Conservation (phyloP, 2,888 invertebrate genomes). For the Tenthredo notha region DNA sequence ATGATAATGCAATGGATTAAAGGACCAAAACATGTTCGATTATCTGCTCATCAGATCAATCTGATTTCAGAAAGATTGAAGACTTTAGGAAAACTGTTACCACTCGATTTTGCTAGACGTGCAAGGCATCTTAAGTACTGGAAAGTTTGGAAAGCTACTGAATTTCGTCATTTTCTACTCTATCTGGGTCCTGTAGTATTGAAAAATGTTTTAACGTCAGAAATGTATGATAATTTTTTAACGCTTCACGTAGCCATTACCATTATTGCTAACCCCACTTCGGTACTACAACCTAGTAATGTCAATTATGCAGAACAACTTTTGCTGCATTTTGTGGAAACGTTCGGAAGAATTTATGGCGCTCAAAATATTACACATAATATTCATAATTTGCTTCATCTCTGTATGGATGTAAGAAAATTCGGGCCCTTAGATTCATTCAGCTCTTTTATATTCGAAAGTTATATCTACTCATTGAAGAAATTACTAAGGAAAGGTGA, state of each 20-base stretch:
- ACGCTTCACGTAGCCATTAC: constrained; percentile 59
- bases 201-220: constrained; percentile 55
- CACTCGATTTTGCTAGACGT: constrained; percentile 65
- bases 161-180: constrained; percentile 66
- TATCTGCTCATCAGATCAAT: neutral
- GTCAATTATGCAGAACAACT: constrained; percentile 50
- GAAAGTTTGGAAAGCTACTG: constrained; percentile 68
- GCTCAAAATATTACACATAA: constrained; percentile 47
- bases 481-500: constrained; percentile 5
- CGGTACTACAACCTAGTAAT: constrained; percentile 38
- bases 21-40: neutral
- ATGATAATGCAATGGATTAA: constrained; percentile 53
- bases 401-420: constrained; percentile 54
- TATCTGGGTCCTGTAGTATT: constrained; percentile 66
- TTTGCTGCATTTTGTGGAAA: constrained; percentile 52
- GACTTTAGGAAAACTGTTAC: neutral
- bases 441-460: constrained; percentile 43
- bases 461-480: neutral
- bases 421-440: constrained; percentile 55
- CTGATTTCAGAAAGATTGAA: neutral
- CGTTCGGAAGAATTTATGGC: constrained; percentile 52
- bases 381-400: constrained; percentile 53
- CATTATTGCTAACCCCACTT: constrained; percentile 58
- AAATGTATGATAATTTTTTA: constrained; percentile 63
- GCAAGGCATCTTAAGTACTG: constrained; percentile 62